phyloP scores from a whole-genome alignment of 2,113 vertebrate species.

The Sciurus niger region DNA sequence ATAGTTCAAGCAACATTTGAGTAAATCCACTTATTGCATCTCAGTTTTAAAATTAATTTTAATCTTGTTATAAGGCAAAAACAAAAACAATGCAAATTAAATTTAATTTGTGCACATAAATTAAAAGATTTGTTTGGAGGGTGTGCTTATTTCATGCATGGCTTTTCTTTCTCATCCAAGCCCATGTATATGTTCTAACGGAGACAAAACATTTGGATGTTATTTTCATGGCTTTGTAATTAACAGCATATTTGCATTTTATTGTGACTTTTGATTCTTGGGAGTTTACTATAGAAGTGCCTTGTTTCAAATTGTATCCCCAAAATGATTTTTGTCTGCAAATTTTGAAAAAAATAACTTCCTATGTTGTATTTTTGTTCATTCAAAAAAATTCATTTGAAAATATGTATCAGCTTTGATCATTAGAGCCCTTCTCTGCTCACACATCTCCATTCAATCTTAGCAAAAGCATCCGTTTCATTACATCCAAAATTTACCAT shows the following conservation, averaged over 20 bases:
- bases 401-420: slow-evolving; percentile 28
- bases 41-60: slow-evolving; percentile 65
- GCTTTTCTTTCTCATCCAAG: slow-evolving; percentile 52
- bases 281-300: neutral
- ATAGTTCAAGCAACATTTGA: slow-evolving; percentile 59
- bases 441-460: slow-evolving; percentile 39
- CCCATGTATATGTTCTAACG: neutral
- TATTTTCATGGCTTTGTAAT: neutral
- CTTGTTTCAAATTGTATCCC: slow-evolving; percentile 5
- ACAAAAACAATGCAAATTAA: neutral
- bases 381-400: slow-evolving; percentile 37
- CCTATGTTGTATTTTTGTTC: neutral
- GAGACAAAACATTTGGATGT: slow-evolving; percentile 30
- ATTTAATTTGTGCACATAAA: slow-evolving; percentile 37
- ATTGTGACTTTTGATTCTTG: neutral
- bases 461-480: slow-evolving; percentile 63
- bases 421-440: neutral
- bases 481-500: neutral
- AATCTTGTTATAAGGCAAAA: slow-evolving; percentile 51
- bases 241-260: neutral
- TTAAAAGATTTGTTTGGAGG: neutral
- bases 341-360: neutral
- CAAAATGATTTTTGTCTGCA: neutral
- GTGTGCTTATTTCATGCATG: neutral
- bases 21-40: slow-evolving; percentile 19